These are phyloP conservation scores for sheep (Ovis aries) DNA, from an alignment of 2,113 vertebrate genomes.

Conservation along the genomic window ARS-UI_Ramb_v3.0 NC_056055.1:26348501-26349000, in stretches of 20 bases:
- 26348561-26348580: no score
- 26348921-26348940: not conserved
- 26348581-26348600: no score
- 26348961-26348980: not conserved
- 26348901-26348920: not conserved
- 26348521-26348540: no score
- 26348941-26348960: not conserved
- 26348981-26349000: not conserved
- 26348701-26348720: not conserved
- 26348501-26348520: no score
- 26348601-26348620: no score
- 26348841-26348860: not conserved
- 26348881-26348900: not conserved
- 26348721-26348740: not conserved
- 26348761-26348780: not conserved
- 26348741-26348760: not conserved
- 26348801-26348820: not conserved
- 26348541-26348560: no score
- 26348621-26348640: no score
- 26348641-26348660: no score
- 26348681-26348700: no score
- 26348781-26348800: not conserved
- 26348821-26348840: not conserved
- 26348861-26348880: not conserved
- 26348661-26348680: fast-evolving